Evolutionary conservation across 2,888 invertebrate species (phyloP).

Genomic region (Ormyrus pomaceus): DNA sequence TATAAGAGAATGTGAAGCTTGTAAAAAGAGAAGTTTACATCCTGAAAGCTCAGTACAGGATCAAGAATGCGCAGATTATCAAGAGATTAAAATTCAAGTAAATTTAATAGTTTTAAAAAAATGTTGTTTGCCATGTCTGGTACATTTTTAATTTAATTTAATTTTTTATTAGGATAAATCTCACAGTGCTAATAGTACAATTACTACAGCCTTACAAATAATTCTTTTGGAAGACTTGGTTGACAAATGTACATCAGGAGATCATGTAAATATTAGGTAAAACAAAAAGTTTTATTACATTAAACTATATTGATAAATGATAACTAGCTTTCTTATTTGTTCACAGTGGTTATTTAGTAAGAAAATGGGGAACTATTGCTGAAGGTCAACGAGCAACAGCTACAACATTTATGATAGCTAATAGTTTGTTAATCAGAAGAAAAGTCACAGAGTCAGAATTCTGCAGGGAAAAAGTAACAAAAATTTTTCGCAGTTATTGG

Average conservation of each 20-base stretch:
- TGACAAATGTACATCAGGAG: slow-evolving; percentile 91
- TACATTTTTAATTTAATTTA: slow-evolving; percentile 6
- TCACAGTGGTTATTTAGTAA: slow-evolving; percentile 84
- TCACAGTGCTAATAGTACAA: slow-evolving; percentile 77
- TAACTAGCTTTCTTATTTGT: not conserved
- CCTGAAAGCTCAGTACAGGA: slow-evolving; percentile 74
- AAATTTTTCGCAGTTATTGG: slow-evolving; percentile 87
- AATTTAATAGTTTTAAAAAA: slow-evolving; percentile 19
- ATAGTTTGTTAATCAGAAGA: slow-evolving; percentile 67
- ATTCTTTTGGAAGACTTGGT: slow-evolving; percentile 85
- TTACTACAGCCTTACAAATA: slow-evolving; percentile 66
- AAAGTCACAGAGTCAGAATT: slow-evolving; percentile 68
- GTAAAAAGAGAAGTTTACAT: slow-evolving; percentile 66
- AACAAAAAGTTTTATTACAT: slow-evolving; percentile 43
- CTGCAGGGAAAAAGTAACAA: slow-evolving; percentile 78
- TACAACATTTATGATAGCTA: slow-evolving; percentile 70
- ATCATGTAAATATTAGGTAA: slow-evolving; percentile 90
- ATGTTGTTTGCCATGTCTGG: not conserved
- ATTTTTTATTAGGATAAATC: slow-evolving; percentile 82
- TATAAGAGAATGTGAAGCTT: slow-evolving; percentile 67
- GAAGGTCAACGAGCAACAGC: slow-evolving; percentile 82
- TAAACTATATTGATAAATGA: not conserved
- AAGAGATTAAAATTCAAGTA: slow-evolving; percentile 90
- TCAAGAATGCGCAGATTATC: slow-evolving; percentile 86
- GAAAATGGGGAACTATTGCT: slow-evolving; percentile 83